Conservation (phyloP, 1,140 invertebrate genomes). For the Lepidurus couesii region DNA sequence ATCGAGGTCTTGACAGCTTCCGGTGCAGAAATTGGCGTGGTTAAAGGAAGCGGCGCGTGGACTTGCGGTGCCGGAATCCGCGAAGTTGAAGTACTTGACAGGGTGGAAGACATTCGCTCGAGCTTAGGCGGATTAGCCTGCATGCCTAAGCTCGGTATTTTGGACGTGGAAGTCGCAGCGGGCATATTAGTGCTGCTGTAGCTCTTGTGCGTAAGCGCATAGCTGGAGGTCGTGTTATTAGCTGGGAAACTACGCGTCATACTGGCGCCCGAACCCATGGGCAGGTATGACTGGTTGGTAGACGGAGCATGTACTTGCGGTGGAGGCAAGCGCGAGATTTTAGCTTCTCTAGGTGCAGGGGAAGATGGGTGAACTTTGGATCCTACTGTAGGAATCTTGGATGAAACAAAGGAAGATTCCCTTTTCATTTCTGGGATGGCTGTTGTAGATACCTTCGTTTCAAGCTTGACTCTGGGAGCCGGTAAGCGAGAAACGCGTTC, state of each 20-base stretch:
- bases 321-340: constrained; percentile 24
- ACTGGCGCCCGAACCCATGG: not conserved
- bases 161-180: not conserved
- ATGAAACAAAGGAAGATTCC: not conserved
- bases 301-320: constrained; percentile 24
- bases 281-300: not conserved
- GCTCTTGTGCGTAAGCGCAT: not conserved
- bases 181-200: not conserved
- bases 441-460: not conserved
- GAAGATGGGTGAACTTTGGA: constrained; percentile 12
- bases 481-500: constrained; percentile 27
- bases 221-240: not conserved
- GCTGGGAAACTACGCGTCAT: not conserved
- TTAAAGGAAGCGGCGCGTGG: not conserved
- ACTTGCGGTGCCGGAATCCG: not conserved
- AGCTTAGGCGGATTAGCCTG: not conserved
- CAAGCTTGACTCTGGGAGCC: constrained; percentile 27
- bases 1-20: not conserved
- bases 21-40: too few species aligned
- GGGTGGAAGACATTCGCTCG: constrained; percentile 8
- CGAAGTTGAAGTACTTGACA: not conserved
- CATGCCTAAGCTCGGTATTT: not conserved
- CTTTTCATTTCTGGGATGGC: constrained; percentile 28
- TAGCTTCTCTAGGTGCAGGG: constrained; percentile 29
- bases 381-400: constrained; percentile 26